phyloP scores from a whole-genome alignment of 2,888 invertebrate genomes.

The Stenodema calcarata region DNA sequence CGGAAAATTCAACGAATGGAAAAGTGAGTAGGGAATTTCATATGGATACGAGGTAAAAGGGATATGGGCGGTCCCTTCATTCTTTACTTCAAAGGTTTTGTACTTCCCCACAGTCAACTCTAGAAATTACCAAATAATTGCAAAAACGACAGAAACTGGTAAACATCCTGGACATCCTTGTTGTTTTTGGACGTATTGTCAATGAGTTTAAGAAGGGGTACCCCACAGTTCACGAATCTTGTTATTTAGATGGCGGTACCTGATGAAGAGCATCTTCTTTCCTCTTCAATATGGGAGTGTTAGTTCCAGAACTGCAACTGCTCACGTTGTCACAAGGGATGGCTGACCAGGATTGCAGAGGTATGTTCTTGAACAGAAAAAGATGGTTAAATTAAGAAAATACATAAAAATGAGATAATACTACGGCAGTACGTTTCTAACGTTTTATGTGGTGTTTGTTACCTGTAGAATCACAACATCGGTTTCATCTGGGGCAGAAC shows the following conservation, averaged over 20 bases:
- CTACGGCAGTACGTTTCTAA: background rate
- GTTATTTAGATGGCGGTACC: background rate
- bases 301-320: constrained; percentile 39
- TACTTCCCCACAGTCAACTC: no score
- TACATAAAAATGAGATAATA: background rate
- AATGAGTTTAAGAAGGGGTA: no score
- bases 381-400: no score
- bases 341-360: constrained; percentile 41
- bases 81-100: no score
- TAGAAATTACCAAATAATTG: no score
- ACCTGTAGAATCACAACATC: constrained; percentile 56
- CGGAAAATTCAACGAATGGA: background rate
- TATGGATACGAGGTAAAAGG: no score
- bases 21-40: background rate
- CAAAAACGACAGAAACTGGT: no score
- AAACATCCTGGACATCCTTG: no score
- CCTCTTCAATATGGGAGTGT: constrained; percentile 23
- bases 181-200: no score
- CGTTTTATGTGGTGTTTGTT: background rate
- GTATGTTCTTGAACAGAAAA: constrained; percentile 15
- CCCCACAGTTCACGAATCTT: no score
- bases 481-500: constrained; percentile 54
- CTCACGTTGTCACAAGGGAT: constrained; percentile 30
- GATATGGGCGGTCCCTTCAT: no score
- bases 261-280: background rate